A percentile compares a stretch with the other conserved stretches of the same genome.
These are phyloP conservation scores for Pristis pectinata DNA, from an alignment of 2,797 vertebrate species.

Conservation along the genomic window DNA sequence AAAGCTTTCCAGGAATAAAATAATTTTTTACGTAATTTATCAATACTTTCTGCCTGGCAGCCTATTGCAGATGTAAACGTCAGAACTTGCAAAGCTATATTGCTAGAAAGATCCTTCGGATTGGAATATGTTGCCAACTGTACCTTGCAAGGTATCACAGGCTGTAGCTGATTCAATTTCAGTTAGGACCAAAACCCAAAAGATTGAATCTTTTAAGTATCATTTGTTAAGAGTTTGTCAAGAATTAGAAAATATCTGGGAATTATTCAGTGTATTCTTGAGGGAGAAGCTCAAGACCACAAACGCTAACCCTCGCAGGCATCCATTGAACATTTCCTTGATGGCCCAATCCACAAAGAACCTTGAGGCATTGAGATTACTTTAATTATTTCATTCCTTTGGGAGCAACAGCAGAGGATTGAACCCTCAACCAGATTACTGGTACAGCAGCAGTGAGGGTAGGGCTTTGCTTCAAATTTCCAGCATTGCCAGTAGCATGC, in stretches of 20 bases:
- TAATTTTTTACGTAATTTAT: neutral
- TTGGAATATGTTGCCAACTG: neutral
- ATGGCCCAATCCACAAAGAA: no score
- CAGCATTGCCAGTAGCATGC: no score
- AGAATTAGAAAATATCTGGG: neutral
- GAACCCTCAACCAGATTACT: no score
- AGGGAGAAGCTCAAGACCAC: neutral
- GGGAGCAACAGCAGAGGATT: no score
- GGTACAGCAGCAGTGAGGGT: no score
- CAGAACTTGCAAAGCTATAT: neutral
- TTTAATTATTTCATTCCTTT: no score
- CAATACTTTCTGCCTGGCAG: no score
- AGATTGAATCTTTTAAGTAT: neutral
- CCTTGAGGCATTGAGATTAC: no score
- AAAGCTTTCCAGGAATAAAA: neutral
- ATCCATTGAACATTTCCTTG: no score
- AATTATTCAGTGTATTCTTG: neutral
- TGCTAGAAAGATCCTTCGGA: neutral
- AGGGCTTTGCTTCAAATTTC: no score
- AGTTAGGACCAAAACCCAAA: neutral
- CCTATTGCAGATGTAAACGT: neutral
- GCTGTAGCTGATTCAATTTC: neutral
- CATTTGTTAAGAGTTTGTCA: neutral
- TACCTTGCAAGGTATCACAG: no score
- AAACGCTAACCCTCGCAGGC: no score